These are phyloP conservation scores for Chaetoderma sp. DNA, from an alignment of 2,888 invertebrate genomes.

Conservation along the genomic window DNA sequence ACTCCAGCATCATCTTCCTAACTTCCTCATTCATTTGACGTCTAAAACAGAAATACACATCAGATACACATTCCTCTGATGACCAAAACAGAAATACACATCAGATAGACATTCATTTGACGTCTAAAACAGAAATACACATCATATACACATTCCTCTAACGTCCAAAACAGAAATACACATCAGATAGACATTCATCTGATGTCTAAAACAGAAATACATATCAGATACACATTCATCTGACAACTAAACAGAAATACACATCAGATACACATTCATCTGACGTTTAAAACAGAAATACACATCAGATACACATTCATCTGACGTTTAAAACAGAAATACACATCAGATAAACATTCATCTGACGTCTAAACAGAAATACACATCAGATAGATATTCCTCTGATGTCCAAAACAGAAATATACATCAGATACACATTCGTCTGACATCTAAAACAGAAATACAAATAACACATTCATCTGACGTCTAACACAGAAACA, in stretches of 20 bases:
- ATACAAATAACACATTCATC: background rate
- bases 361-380: slow-evolving; percentile 57
- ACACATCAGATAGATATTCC: background rate
- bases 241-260: background rate
- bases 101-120: slow-evolving; percentile 68
- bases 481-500: background rate
- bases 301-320: background rate
- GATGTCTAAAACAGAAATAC: slow-evolving; percentile 49
- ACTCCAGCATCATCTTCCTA: slow-evolving; percentile 82
- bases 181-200: slow-evolving; percentile 66
- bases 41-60: slow-evolving; percentile 40
- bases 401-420: background rate
- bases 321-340: background rate
- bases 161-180: background rate
- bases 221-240: background rate
- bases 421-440: slow-evolving; percentile 59
- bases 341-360: slow-evolving; percentile 62
- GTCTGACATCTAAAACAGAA: slow-evolving; percentile 60
- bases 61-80: background rate
- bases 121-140: slow-evolving; percentile 44
- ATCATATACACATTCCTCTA: background rate
- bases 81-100: background rate
- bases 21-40: slow-evolving; percentile 69
- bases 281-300: slow-evolving; percentile 54
- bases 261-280: no score